Conservation (phyloP, 2,888 invertebrate species). For the Geophilus truncorum region DNA sequence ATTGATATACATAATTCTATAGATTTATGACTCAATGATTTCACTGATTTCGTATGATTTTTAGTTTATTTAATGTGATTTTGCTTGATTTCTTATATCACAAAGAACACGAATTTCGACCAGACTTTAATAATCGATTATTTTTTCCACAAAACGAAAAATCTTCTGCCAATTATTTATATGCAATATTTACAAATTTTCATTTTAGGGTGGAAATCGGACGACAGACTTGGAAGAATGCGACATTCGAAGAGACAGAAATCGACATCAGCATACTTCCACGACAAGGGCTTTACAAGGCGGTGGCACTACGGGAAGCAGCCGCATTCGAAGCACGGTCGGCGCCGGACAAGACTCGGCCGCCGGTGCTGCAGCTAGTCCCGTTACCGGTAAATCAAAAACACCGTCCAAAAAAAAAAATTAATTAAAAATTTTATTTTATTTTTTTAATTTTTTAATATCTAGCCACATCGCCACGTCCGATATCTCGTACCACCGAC, state of each 20-base stretch:
- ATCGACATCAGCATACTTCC: conserved; percentile 33
- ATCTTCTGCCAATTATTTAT: no score
- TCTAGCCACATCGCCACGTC: conserved; percentile 33
- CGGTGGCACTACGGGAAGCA: conserved; percentile 29
- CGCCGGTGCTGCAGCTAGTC: conserved; percentile 35
- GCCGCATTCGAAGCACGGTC: conserved; percentile 32
- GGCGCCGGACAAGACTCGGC: conserved; percentile 31
- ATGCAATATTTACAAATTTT: no score
- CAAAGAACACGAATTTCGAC: no score
- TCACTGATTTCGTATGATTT: no score
- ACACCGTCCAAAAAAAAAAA: no score
- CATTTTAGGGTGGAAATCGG: conserved; percentile 34
- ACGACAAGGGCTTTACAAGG: conserved; percentile 30
- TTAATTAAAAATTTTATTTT: no score
- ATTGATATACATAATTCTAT: no score
- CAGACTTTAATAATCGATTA: conserved; percentile 8
- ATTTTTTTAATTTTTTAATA: no score
- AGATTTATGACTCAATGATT: no score
- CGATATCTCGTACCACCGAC: conserved; percentile 31
- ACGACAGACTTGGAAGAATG: conserved; percentile 32
- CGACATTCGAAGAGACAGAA: conserved; percentile 21
- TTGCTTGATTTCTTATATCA: no score
- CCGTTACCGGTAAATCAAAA: conserved; percentile 34
- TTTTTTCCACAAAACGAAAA: no score
- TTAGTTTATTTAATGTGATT: no score